Base-by-base conservation (phyloP, 92 coral and sea anemone genomes). In the Phymanthus crucifer region DNA sequence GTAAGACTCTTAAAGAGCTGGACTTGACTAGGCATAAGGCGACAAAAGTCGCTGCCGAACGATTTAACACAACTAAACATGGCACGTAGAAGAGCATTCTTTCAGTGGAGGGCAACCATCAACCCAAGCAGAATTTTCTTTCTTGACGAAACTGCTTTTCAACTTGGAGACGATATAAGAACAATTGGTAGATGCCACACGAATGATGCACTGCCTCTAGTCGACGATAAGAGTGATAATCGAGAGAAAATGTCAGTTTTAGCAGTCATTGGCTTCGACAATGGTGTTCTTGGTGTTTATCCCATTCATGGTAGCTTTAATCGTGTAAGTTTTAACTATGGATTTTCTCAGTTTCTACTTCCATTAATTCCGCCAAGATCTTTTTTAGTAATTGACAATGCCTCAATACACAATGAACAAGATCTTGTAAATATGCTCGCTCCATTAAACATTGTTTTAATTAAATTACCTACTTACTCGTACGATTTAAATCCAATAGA, bases 161-260 rank as follows among this genome's bases (percentile, higher is more conserved):
- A 86, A 57, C 72, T 80, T 1, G 57, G 26, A 21, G 72, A 69
- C 37, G 85, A 82, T 12, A 37, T 80, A 14, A 57, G 89, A 70
- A 67, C 76, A 21, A 32, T 66, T 7, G 83, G 89, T 69, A 64
- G 85, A 18, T 79, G 84, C 32, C 76, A 80, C 58, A 79, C 81
- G 13, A 80, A 80, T 16, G 73, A 71, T 40, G 75, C 75, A 32
- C 18, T 75, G 5, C 77, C 89, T 13, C 29, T 76, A 23, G 32
- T 80, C 47, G 37, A 36, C 17, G 31, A 38, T 23, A 79, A 80
- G 68, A 70, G 77, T 27, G 84, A 79, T 34, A 74, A 26, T 32
- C 8, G 89, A 80, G 74, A 4, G 40, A 80, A 86, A 65, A 86
- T 80, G 85, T 86, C 85, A 2, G 89, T 80, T 36, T 58, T 86